Base-by-base conservation (phyloP, 2,113 vertebrate species). In the Mus spicilegus region DNA sequence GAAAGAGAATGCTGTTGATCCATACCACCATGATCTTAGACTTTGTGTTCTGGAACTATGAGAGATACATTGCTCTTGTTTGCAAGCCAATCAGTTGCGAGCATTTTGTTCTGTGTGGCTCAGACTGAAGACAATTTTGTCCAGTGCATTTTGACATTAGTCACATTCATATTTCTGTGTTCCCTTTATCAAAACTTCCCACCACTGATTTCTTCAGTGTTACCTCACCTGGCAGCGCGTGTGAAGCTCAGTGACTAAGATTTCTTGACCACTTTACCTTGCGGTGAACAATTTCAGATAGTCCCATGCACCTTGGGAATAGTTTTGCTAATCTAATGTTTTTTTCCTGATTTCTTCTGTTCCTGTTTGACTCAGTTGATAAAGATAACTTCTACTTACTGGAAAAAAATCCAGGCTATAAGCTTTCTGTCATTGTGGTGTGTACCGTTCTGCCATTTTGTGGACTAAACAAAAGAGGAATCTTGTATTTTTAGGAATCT, bases 281-380 rank as follows among this genome's bases (percentile, higher is more conserved):
- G 84, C 87, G 49, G 20, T 93, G 70, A 87, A 69, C 26, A 91
- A 13, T 96, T 90, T 69, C 24, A 95, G 10, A 0, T 82, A 30
- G 39, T 42, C 49, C 22, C 92, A 22, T 93, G 26, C 22, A 85
- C 85, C 5, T 81, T 95, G 49, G 30, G 54, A 75, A 7, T 94
- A 46, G 19, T 89, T 96, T 94, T 95, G 70, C 89, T 84, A 90
- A 77, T 77, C 70, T 84, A 16, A 58, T 49, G 22, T 73, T 94
- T 96, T 96, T 87, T 58, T 24, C n/a, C 3, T 10, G 89, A 39
- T 36, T 88, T 93, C 17, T 56, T 46, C 8, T 84, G 22, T 75
- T 75, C 54, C 91, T 94, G n/a, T 90, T 78, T 86, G 70, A 90
- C 22, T 76, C 39, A 63, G 13, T 91, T 26, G 89, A 16, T 87